Evolutionary conservation across 2,113 vertebrate species (phyloP).

Genomic region (Lathamus discolor): DNA sequence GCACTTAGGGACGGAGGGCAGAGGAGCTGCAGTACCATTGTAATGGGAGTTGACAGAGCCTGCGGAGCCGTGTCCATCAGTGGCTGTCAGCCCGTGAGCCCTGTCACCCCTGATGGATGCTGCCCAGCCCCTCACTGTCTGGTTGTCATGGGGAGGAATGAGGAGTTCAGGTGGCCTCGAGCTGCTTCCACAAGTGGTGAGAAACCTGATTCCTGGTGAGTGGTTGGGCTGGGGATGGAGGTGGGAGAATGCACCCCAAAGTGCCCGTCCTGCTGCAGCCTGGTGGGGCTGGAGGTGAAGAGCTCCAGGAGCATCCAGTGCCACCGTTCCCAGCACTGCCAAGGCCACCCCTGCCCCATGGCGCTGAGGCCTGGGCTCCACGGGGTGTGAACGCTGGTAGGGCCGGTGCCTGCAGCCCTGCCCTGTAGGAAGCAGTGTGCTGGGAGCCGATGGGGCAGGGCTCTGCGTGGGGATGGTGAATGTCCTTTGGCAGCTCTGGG

Average conservation of each 20-base stretch:
- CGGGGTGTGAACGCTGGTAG: too few species aligned
- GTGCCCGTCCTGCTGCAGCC: not conserved
- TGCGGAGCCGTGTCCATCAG: not conserved
- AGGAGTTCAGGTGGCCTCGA: not conserved
- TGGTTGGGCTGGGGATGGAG: not conserved
- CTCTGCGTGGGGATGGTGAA: too few species aligned
- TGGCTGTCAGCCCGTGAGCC: not conserved
- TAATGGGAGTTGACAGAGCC: not conserved
- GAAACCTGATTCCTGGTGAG: not conserved
- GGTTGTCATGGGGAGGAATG: not conserved
- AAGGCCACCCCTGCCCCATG: not conserved
- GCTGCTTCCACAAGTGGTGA: not conserved
- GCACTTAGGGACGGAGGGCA: not conserved
- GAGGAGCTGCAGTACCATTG: not conserved
- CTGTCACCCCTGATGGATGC: not conserved
- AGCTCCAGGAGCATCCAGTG: too few species aligned
- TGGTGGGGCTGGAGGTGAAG: not conserved
- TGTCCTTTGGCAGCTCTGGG: too few species aligned
- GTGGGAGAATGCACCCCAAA: too few species aligned
- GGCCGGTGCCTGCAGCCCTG: too few species aligned
- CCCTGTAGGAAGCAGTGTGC: too few species aligned
- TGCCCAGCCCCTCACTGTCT: not conserved
- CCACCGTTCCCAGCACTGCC: too few species aligned
- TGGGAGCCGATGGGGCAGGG: too few species aligned
- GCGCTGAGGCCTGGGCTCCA: too few species aligned